These are phyloP conservation scores for cat (Felis catus) DNA, from an alignment of 2,113 vertebrate species.

Conservation along the genomic window F.catus_Fca126_mat1.0 CM031415.1:136010001-136010500, in stretches of 20 bases:
- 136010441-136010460: not conserved
- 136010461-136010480: not conserved
- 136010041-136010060: not conserved
- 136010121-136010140: not conserved
- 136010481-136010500: not conserved
- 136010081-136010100: not conserved
- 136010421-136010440: not conserved
- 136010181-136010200: not conserved
- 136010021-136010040: not conserved
- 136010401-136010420: not conserved
- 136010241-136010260: not conserved
- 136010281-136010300: not conserved
- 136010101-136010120: not conserved
- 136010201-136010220: not conserved
- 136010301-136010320: not conserved
- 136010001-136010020: not conserved
- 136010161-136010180: constrained; percentile 21
- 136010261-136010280: not conserved
- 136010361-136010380: not conserved
- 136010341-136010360: constrained; percentile 6
- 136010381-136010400: not conserved
- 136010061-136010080: not conserved
- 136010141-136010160: not conserved
- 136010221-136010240: not conserved
- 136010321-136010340: not conserved